These are phyloP conservation scores for Crocodylus rhombifer DNA, from an alignment of 2,797 vertebrate species.

Conservation along the genomic window DNA sequence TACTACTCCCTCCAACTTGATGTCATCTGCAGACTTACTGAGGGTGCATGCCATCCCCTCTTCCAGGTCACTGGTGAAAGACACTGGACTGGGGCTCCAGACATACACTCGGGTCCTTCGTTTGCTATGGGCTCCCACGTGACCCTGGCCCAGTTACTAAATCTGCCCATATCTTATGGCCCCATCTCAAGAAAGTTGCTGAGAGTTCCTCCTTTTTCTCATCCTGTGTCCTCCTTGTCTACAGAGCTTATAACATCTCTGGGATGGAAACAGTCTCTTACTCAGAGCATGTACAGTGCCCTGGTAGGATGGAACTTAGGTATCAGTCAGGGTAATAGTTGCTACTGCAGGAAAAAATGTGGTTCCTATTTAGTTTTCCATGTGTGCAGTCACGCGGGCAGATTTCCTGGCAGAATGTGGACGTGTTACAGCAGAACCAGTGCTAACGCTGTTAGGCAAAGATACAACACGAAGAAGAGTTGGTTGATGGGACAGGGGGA, in stretches of 20 bases:
- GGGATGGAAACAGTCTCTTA: not conserved
- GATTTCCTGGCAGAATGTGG: not conserved
- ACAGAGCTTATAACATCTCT: not conserved
- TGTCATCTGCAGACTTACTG: too few species aligned
- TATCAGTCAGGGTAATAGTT: not conserved
- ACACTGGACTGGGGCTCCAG: not conserved
- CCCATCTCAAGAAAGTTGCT: not conserved
- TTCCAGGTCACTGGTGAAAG: not conserved
- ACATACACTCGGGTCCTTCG: not conserved
- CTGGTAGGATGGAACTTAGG: not conserved
- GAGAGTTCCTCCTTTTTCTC: not conserved
- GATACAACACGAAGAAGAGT: not conserved
- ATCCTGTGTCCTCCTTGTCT: not conserved
- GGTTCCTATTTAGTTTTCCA: not conserved
- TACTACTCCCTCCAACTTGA: too few species aligned
- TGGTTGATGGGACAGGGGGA: not conserved
- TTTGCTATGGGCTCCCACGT: not conserved
- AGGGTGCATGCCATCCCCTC: too few species aligned
- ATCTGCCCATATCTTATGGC: not conserved
- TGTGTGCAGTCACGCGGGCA: fast-evolving
- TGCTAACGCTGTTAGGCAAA: too few species aligned
- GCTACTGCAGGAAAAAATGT: not conserved
- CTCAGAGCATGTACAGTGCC: not conserved
- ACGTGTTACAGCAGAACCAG: too few species aligned
- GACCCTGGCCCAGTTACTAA: not conserved